A percentile compares a stretch with the other conserved stretches of the same genome.
Conservation (phyloP, 2,113 vertebrate species). For the Antigone vipio region DNA sequence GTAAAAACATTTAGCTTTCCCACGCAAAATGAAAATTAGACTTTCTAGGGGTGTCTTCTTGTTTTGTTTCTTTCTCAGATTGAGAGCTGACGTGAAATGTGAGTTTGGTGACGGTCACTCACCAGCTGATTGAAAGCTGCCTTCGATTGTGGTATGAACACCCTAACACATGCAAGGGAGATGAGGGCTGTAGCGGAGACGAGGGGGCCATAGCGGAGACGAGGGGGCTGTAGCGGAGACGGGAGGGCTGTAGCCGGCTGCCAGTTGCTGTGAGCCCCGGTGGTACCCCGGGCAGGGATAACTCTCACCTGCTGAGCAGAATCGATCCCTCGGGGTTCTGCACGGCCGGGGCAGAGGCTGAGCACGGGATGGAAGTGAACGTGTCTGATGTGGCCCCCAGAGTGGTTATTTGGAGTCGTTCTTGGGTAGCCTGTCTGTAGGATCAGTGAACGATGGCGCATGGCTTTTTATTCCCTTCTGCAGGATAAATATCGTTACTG, state of each 20-base stretch:
- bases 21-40: background rate
- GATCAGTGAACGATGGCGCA: background rate
- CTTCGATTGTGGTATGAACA: background rate
- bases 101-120: background rate
- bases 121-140: background rate
- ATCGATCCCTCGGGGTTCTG: background rate
- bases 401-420: background rate
- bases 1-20: background rate
- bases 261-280: background rate
- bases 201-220: too few species aligned
- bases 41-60: background rate
- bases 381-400: background rate
- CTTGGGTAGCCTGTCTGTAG: background rate
- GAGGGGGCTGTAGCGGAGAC: background rate
- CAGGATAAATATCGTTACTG: background rate
- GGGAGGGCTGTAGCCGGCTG: background rate
- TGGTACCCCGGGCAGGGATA: background rate
- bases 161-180: too few species aligned
- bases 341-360: background rate
- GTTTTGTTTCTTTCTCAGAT: background rate
- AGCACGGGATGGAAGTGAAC: accelerated
- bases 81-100: background rate
- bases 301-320: background rate
- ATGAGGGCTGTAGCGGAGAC: too few species aligned
- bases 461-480: background rate